These are phyloP conservation scores for Nyctibius grandis DNA, from an alignment of 2,797 vertebrate species.

Conservation along the genomic window DNA sequence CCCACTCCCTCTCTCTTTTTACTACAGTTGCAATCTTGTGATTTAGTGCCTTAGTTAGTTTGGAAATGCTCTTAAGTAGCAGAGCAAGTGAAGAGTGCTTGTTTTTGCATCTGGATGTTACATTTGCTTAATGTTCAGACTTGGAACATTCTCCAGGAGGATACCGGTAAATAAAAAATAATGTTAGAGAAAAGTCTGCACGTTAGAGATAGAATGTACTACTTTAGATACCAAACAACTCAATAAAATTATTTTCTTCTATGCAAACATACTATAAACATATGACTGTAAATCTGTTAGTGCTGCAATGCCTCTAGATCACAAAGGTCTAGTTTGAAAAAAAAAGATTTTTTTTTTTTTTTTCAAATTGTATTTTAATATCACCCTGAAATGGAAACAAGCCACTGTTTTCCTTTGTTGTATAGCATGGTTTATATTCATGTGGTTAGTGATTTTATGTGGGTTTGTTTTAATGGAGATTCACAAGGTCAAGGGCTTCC, in stretches of 20 bases:
- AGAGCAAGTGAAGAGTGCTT: conserved; percentile 9
- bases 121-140: not conserved
- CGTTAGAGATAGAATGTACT: not conserved
- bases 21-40: not conserved
- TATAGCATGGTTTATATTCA: not conserved
- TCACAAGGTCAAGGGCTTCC: not conserved
- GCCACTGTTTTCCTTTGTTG: not conserved
- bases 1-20: not conserved
- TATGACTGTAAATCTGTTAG: not conserved
- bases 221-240: not conserved
- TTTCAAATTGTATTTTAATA: not conserved
- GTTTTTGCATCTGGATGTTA: conserved; percentile 38
- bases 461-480: not conserved
- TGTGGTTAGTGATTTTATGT: not conserved
- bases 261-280: not conserved
- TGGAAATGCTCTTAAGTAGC: not conserved
- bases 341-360: not conserved
- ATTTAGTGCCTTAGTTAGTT: conserved; percentile 45
- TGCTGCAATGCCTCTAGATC: not conserved
- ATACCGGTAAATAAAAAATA: not conserved
- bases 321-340: not conserved
- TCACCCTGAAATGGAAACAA: not conserved
- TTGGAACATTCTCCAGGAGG: not conserved
- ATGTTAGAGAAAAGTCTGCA: not conserved
- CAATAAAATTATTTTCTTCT: not conserved